phyloP scores from a whole-genome alignment of 2,888 invertebrate genomes.

The Lamellibrachia columna region DNA sequence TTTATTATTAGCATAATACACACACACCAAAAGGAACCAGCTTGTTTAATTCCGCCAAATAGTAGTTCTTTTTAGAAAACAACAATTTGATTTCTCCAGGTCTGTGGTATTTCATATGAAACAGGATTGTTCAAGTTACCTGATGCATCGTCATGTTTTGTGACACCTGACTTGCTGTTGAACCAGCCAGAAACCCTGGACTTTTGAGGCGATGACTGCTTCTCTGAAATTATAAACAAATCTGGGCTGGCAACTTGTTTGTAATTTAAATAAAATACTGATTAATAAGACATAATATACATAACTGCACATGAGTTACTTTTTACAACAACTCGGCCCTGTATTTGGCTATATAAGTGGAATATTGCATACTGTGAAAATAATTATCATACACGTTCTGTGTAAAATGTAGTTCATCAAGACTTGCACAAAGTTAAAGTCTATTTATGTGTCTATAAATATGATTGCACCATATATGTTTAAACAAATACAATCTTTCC shows the following conservation, averaged over 20 bases:
- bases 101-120: not conserved
- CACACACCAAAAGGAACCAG: no score
- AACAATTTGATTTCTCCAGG: not conserved
- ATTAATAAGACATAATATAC: not conserved
- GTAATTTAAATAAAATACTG: not conserved
- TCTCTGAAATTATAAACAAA: not conserved
- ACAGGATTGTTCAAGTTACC: not conserved
- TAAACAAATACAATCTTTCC: not conserved
- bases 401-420: not conserved
- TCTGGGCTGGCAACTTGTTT: not conserved
- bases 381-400: not conserved
- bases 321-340: not conserved
- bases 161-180: not conserved
- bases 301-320: not conserved
- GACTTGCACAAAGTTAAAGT: no score
- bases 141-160: not conserved
- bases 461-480: not conserved
- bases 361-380: not conserved
- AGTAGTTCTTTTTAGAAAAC: not conserved
- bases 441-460: not conserved
- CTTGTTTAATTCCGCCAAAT: no score
- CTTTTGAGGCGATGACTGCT: not conserved
- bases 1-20: no score
- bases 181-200: not conserved
- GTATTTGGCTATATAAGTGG: not conserved